Evolutionary conservation across 2,888 invertebrate genomes (phyloP).

Genomic region (Aspidapion aeneum): DNA sequence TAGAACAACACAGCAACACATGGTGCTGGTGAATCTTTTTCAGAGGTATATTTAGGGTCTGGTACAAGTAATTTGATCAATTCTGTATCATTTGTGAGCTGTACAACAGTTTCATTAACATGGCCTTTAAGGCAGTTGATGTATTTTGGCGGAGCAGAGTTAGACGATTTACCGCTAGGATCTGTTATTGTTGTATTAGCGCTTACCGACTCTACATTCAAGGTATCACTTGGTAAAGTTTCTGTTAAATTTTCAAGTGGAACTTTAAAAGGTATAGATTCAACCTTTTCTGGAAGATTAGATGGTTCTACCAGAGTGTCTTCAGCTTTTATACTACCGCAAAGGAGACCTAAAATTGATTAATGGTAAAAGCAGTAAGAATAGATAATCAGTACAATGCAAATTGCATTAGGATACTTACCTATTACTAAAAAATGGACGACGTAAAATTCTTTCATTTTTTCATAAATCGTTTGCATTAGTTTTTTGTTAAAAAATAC

Average conservation of each 20-base stretch:
- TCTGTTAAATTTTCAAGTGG: conserved; percentile 1
- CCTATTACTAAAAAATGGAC: conserved; percentile 5
- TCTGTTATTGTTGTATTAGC: conserved; percentile 25
- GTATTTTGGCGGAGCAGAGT: conserved; percentile 35
- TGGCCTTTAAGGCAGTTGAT: conserved; percentile 38
- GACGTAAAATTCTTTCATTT: neutral
- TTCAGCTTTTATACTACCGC: neutral
- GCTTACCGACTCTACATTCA: neutral
- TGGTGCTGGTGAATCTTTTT: conserved; percentile 57
- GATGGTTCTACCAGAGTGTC: neutral
- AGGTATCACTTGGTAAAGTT: neutral
- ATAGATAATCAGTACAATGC: neutral
- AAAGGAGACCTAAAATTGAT: neutral
- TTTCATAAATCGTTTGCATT: too few relatives aligned
- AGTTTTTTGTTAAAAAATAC: too few relatives aligned
- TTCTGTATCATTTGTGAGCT: conserved; percentile 69
- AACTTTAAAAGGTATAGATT: conserved; percentile 18
- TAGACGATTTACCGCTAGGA: conserved; percentile 11
- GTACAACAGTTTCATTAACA: conserved; percentile 44
- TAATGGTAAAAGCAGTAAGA: neutral
- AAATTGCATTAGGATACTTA: neutral
- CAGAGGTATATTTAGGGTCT: conserved; percentile 59
- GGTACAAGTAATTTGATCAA: conserved; percentile 63
- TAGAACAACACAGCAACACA: conserved; percentile 86
- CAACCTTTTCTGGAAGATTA: neutral